phyloP scores from a whole-genome alignment of 2,888 invertebrate species.

The Sturmia bella region DNA sequence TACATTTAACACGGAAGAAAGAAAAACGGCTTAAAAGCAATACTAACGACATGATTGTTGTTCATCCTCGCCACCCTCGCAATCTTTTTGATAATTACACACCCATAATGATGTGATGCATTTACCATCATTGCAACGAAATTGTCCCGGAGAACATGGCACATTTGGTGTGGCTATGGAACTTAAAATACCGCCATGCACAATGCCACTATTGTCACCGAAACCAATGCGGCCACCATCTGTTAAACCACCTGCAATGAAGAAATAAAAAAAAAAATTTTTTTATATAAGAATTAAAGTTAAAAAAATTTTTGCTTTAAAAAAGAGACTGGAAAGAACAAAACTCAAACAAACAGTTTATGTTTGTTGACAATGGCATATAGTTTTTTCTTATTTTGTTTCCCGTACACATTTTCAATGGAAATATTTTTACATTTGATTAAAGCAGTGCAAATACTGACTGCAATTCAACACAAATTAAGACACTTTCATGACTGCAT shows the following conservation, averaged over 20 bases:
- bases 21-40: constrained; percentile 1
- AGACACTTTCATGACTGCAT: not conserved
- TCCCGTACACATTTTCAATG: constrained; percentile 53
- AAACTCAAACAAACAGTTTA: not conserved
- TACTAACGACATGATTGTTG: constrained; percentile 95
- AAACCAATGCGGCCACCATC: constrained; percentile 76
- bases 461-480: constrained; percentile 12
- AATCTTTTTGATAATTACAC: constrained; percentile 97
- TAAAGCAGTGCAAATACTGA: constrained; percentile 26
- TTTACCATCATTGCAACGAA: constrained; percentile 92
- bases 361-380: not conserved
- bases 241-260: constrained; percentile 66
- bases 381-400: too few relatives aligned
- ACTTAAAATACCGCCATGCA: constrained; percentile 67
- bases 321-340: not conserved
- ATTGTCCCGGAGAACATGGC: constrained; percentile 89
- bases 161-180: constrained; percentile 76
- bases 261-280: not conserved
- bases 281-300: not conserved
- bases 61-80: constrained; percentile 95
- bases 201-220: constrained; percentile 71
- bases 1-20: not conserved
- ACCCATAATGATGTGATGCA: constrained; percentile 93
- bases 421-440: constrained; percentile 31
- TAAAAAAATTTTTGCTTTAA: not conserved